These are phyloP conservation scores for Knipowitschia caucasica DNA, from an alignment of 2,797 vertebrate genomes.

Conservation along the genomic window DNA sequence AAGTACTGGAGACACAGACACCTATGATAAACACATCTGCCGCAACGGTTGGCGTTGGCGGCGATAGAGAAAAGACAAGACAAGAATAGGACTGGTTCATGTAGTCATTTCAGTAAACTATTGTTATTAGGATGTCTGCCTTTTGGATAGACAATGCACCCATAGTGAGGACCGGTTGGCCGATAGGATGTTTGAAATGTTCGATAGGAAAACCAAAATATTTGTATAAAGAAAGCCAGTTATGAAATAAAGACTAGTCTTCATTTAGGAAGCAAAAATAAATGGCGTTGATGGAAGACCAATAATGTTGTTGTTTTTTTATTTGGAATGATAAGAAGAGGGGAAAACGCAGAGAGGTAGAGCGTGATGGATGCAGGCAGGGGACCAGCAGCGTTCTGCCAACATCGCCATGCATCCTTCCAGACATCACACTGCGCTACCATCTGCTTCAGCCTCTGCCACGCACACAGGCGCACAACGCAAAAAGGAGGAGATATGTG, in stretches of 20 bases:
- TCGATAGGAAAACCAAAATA: slow-evolving; percentile 46
- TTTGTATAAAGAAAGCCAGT: too few species aligned
- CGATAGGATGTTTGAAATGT: neutral
- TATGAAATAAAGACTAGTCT: too few species aligned
- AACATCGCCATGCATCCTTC: slow-evolving; percentile 68
- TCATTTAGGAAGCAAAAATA: too few species aligned
- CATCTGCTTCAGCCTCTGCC: slow-evolving; percentile 64
- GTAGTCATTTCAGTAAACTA: slow-evolving; percentile 49
- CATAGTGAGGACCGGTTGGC: too few species aligned
- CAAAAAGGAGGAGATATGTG: slow-evolving; percentile 34
- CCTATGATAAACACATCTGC: slow-evolving; percentile 68
- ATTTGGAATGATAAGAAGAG: slow-evolving; percentile 31
- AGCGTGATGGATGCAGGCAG: slow-evolving; percentile 66
- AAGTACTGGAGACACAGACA: slow-evolving; percentile 61
- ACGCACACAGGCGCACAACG: slow-evolving; percentile 13
- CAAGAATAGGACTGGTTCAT: slow-evolving; percentile 26
- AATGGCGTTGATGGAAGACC: slow-evolving; percentile 25
- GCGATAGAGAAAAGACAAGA: slow-evolving; percentile 28
- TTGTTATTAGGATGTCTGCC: slow-evolving; percentile 45
- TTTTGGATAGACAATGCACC: slow-evolving; percentile 9
- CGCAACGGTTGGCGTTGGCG: slow-evolving; percentile 65
- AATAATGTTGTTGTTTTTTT: slow-evolving; percentile 27
- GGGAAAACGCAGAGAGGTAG: slow-evolving; percentile 47
- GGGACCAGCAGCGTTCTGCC: slow-evolving; percentile 69
- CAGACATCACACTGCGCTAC: slow-evolving; percentile 69